These are phyloP conservation scores for Pseudeuparius sepicola DNA, from an alignment of 2,888 invertebrate genomes.

Conservation along the genomic window DNA sequence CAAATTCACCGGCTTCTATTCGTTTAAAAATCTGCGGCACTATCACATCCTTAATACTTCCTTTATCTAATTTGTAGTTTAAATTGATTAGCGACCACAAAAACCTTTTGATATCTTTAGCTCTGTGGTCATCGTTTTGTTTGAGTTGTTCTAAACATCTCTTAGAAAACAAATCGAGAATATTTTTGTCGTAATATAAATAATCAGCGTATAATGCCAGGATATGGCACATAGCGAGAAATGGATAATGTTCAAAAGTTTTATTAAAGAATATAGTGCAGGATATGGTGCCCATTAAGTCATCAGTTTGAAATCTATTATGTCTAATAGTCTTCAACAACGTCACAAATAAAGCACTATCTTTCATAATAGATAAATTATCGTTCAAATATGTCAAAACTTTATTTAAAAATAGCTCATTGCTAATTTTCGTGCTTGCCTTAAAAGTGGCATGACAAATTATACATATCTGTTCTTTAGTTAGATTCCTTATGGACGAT, in stretches of 20 bases:
- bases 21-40: conserved; percentile 30
- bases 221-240: conserved; percentile 36
- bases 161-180: conserved; percentile 30
- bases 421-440: conserved; percentile 35
- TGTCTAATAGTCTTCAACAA: conserved; percentile 38
- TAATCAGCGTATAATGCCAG: conserved; percentile 38
- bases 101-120: conserved; percentile 40
- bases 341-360: conserved; percentile 36
- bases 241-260: conserved; percentile 32
- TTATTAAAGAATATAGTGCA: conserved; percentile 35
- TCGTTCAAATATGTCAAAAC: conserved; percentile 31
- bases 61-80: conserved; percentile 28
- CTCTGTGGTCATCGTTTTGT: conserved; percentile 28
- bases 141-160: conserved; percentile 30
- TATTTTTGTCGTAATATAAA: conserved; percentile 32
- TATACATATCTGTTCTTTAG: conserved; percentile 35
- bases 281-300: conserved; percentile 34
- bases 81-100: conserved; percentile 37
- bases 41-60: conserved; percentile 29
- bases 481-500: conserved; percentile 26
- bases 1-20: conserved; percentile 27
- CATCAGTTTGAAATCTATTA: conserved; percentile 34
- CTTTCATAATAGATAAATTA: conserved; percentile 34
- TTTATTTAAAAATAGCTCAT: conserved; percentile 29
- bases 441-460: conserved; percentile 37